phyloP scores from a whole-genome alignment of 2,888 invertebrate species.

The Lycocerus yunnanus region DNA sequence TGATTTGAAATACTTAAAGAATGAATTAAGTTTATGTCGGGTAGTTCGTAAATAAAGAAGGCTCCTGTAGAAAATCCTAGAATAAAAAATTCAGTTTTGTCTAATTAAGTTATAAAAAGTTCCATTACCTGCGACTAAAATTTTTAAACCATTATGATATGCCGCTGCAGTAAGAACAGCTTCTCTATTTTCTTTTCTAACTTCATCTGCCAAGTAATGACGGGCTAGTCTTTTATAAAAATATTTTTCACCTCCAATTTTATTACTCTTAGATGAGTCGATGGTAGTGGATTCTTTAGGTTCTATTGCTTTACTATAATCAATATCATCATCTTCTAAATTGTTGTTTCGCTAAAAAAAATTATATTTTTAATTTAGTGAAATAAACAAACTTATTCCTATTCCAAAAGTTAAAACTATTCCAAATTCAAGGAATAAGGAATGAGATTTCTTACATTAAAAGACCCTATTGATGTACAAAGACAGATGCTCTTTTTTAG shows the following conservation, averaged over 20 bases:
- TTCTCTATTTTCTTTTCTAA: conserved; percentile 65
- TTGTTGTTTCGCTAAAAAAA: conserved; percentile 25
- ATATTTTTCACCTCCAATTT: conserved; percentile 58
- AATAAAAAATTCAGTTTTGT: neutral
- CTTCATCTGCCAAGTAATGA: conserved; percentile 76
- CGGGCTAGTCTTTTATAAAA: conserved; percentile 72
- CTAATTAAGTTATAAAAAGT: neutral
- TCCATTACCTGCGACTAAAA: conserved; percentile 73
- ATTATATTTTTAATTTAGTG: conserved; percentile 26
- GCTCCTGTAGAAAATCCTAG: conserved; percentile 88
- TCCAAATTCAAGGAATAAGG: too few species aligned
- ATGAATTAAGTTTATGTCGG: conserved; percentile 91
- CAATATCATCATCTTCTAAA: conserved; percentile 72
- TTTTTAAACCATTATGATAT: conserved; percentile 78
- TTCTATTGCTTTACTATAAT: conserved; percentile 63
- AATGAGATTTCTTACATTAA: too few species aligned
- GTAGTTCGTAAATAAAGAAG: conserved; percentile 93
- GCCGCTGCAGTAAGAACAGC: conserved; percentile 78
- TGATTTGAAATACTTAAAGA: conserved; percentile 86
- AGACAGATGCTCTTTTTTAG: too few species aligned
- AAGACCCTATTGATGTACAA: too few species aligned
- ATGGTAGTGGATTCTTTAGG: conserved; percentile 56
- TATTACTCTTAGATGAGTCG: conserved; percentile 54
- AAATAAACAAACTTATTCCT: too few species aligned
- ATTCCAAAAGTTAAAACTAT: too few species aligned